Base-by-base conservation (phyloP, 1,140 invertebrate genomes). In the Latrodectus geometricus region DNA sequence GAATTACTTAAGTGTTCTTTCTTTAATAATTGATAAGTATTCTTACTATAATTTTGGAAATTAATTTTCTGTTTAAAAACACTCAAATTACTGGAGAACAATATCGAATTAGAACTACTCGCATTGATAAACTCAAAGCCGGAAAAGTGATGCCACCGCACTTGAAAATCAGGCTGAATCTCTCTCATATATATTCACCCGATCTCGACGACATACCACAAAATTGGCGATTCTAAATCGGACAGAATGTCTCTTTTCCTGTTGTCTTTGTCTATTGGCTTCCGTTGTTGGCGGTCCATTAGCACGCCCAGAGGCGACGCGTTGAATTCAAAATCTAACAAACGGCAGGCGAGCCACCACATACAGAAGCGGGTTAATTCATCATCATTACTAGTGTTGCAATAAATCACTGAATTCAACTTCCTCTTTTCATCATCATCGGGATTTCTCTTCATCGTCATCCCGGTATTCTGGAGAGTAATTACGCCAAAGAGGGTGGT, bases 341-440 rank as follows among this genome's bases (percentile, higher is more conserved):
- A 61, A 61, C 54, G 17, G 54, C 54, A 61, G 17, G 17, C 11
- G 17, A n/a, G 11, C 68, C 12, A 11, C 20, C n/a, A 17, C 54
- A 3, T 61, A 61, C 54, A 61, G 17, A 11, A 61, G 54, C 14
- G 68, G 20, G 20, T 50, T 56, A 54, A 76, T 76, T 76, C 74
- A 76, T 76, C 74, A 76, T 76, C 74, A 76, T 76, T 76, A 76
- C n/a, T 61, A 76, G 74, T 56, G 50, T 56, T 23, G 68, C 74
- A 54, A 76, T 76, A 54, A 76, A 76, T 76, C 74, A 76, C 74
- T 17, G 74, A 52, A 76, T 76, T 56, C 74, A 76, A 56, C 74
- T 76, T 76, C 74, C 74, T 76, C 74, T 76, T 76, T 76, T 56
- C 74, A 61, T 76, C 74, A 61, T 56, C 54, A 14, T 20, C 68